Evolutionary conservation across 2,797 vertebrate genomes (phyloP).

Genomic region (Sebastes oblongus): DNA sequence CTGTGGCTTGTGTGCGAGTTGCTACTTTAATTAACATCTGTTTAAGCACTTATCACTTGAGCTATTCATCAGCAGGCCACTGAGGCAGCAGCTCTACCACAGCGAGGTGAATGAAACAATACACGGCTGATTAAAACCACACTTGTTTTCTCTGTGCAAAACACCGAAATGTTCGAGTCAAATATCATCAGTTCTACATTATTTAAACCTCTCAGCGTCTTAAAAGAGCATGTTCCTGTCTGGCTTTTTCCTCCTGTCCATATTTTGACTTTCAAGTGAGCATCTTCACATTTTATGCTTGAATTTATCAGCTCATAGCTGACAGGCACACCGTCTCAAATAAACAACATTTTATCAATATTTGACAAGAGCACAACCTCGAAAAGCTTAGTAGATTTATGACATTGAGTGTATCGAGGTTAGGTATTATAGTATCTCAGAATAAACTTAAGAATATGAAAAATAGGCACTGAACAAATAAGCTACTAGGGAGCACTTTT

Average conservation of each 20-base stretch:
- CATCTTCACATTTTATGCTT: slow-evolving; percentile 27
- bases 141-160: background rate
- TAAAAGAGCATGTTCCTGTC: background rate
- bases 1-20: slow-evolving; percentile 24
- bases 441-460: background rate
- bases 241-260: background rate
- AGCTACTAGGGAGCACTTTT: background rate
- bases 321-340: slow-evolving; percentile 11
- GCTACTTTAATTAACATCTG: slow-evolving; percentile 63
- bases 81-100: slow-evolving; percentile 27
- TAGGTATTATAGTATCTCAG: background rate
- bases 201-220: background rate
- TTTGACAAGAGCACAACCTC: slow-evolving; percentile 10
- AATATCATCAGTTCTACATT: background rate
- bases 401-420: background rate
- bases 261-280: slow-evolving; percentile 40
- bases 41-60: slow-evolving; percentile 34
- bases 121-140: slow-evolving; percentile 34
- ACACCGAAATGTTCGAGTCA: background rate
- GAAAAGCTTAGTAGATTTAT: background rate
- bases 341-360: slow-evolving; percentile 42
- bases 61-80: slow-evolving; percentile 49
- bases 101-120: slow-evolving; percentile 24
- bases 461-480: background rate
- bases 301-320: slow-evolving; percentile 36